Evolutionary conservation across 35 echinoderm and acorn worm species (phyloP).

Genomic region (Ophiothrix spiculata): DNA sequence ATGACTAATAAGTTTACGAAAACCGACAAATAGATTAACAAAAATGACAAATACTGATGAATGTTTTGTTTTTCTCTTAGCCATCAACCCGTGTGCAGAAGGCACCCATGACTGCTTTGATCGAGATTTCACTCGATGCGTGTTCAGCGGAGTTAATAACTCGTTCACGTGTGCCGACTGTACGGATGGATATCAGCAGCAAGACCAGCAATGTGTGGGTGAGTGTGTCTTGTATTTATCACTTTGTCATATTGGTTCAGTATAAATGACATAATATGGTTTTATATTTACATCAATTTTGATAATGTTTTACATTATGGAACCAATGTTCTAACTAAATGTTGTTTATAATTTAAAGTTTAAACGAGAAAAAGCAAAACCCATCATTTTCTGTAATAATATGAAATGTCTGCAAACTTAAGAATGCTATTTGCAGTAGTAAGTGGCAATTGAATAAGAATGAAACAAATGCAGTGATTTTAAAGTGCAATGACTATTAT

Average conservation of each 20-base stretch:
- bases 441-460: too few relatives aligned
- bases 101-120: slow-evolving; percentile 1
- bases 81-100: slow-evolving; percentile 23
- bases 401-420: background rate
- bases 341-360: background rate
- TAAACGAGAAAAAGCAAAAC: background rate
- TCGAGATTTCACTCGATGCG: background rate
- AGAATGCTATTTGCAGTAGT: too few relatives aligned
- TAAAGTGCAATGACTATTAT: too few relatives aligned
- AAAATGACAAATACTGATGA: too few relatives aligned
- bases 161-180: background rate
- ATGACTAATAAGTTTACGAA: background rate
- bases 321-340: background rate
- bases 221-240: background rate
- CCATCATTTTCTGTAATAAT: background rate
- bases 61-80: background rate
- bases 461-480: too few relatives aligned
- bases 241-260: background rate
- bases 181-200: background rate
- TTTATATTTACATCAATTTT: background rate
- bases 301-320: background rate
- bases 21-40: too few relatives aligned
- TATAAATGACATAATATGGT: background rate
- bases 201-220: slow-evolving; percentile 4
- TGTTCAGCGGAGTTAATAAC: slow-evolving; percentile 13